Base-by-base conservation (phyloP, 2,888 invertebrate species). In the Mellilla xanthometata region DNA sequence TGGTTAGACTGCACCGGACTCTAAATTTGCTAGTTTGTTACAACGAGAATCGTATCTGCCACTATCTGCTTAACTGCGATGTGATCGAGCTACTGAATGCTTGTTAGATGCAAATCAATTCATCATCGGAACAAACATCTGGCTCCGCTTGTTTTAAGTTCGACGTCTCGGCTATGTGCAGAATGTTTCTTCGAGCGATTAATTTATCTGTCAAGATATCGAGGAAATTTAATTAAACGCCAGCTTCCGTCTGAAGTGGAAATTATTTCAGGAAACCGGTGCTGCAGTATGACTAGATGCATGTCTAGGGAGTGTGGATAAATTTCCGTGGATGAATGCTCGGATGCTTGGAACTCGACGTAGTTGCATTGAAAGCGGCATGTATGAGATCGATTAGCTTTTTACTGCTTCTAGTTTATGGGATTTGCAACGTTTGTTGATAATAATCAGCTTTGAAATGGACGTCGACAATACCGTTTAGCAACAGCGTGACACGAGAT, bases 401-500 rank as follows among this genome's bases (percentile, higher is more conserved):
- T 65, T 58, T 60, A 58, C 56, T 55, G n/a, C 24, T 24, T 49
- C 56, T 43, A 49, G 46, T 51, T 55, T 49, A 61, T 60, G 51
- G 35, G 45, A 56, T 61, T 55, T 53, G 49, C 49, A 59, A 45
- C 55, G 58, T 63, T 59, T 52, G 57, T 56, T 58, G 57, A 56
- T 61, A 62, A 58, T 61, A 60, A 56, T 56, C 58, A 62, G 58
- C 74, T 70, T 68, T 56, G 53, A 41, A 39, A n/a, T n/a, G n/a
- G n/a, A 44, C 44, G 62, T 62, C 54, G 52, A 50, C 53, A 49
- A 50, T 56, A 49, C 39, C 46, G 55, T 59, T 62, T 56, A 41
- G 41, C 23, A 41, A 54, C 55, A 54, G n/a, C n/a, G 66, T 62
- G 72, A 72, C 73, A 76, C 65, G 60, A 66, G 58, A 65, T 53